Conservation (phyloP, 2,113 vertebrate genomes). For the Anoplopoma fimbria region DNA sequence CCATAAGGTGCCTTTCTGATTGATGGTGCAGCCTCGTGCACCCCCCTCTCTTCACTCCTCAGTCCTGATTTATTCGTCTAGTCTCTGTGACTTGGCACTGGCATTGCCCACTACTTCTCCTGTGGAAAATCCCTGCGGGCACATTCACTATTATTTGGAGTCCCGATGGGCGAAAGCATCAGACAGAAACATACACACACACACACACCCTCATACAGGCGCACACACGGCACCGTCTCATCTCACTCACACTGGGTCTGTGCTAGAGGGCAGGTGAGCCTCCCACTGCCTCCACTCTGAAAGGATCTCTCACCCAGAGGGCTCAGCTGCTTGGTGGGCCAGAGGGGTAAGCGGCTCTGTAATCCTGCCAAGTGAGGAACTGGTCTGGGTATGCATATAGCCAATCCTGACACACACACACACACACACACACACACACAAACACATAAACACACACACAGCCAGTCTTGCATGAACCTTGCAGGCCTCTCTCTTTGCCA, state of each 20-base stretch:
- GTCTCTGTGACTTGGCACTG: slow-evolving; percentile 81
- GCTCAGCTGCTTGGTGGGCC: slow-evolving; percentile 81
- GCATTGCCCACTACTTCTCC: slow-evolving; percentile 74
- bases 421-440: not conserved
- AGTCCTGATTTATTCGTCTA: slow-evolving; percentile 79
- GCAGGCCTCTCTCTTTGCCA: slow-evolving; percentile 51
- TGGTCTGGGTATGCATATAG: slow-evolving; percentile 62
- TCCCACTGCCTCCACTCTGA: slow-evolving; percentile 73
- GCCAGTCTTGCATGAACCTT: slow-evolving; percentile 33
- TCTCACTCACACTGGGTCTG: slow-evolving; percentile 73
- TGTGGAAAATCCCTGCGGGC: slow-evolving; percentile 77
- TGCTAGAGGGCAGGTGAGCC: slow-evolving; percentile 80
- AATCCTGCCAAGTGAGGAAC: slow-evolving; percentile 74
- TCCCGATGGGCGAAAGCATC: slow-evolving; percentile 75
- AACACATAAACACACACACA: slow-evolving; percentile 19
- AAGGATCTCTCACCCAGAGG: slow-evolving; percentile 77
- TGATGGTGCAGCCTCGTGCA: slow-evolving; percentile 70
- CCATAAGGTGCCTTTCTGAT: slow-evolving; percentile 80
- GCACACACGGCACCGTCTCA: slow-evolving; percentile 51
- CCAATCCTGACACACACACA: slow-evolving; percentile 35
- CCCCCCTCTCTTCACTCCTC: slow-evolving; percentile 71
- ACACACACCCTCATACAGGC: slow-evolving; percentile 28
- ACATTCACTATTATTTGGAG: slow-evolving; percentile 78
- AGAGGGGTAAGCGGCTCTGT: slow-evolving; percentile 77
- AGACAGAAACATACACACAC: slow-evolving; percentile 65